Evolutionary conservation across 1,140 invertebrate genomes (phyloP).

Genomic region (Laodelphax striatellus): DNA sequence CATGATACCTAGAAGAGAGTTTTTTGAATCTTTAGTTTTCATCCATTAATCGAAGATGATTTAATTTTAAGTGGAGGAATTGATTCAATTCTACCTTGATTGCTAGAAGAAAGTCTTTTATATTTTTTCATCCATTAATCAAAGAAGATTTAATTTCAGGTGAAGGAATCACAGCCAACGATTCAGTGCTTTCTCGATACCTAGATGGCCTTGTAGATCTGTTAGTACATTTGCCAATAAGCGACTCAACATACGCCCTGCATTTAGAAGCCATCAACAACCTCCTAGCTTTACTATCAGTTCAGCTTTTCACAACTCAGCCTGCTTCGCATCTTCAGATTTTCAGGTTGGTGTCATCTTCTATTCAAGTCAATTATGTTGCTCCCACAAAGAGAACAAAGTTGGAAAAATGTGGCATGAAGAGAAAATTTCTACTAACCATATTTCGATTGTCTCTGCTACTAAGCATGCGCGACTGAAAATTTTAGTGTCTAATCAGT

Average conservation of each 20-base stretch:
- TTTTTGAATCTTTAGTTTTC: too few relatives aligned
- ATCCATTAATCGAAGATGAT: too few relatives aligned
- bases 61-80: too few relatives aligned
- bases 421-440: too few relatives aligned
- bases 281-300: constrained; percentile 72
- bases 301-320: constrained; percentile 71
- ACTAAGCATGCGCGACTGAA: too few relatives aligned
- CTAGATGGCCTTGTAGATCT: constrained; percentile 6
- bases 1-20: too few relatives aligned
- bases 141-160: constrained; percentile 9
- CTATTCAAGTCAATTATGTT: background rate
- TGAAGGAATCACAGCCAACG: constrained; percentile 17
- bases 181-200: constrained; percentile 2
- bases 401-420: too few relatives aligned
- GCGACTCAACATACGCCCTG: constrained; percentile 77
- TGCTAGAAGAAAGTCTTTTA: too few relatives aligned
- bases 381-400: too few relatives aligned
- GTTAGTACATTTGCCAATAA: constrained; percentile 27
- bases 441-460: too few relatives aligned
- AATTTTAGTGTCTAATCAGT: too few relatives aligned
- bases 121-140: background rate
- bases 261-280: constrained; percentile 82
- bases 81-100: too few relatives aligned
- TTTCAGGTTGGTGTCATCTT: constrained; percentile 36
- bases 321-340: constrained; percentile 50